Percentiles rank a stretch among this genome's conserved stretches.
These are phyloP conservation scores for Sphecodes monilicornis DNA, from an alignment of 2,888 invertebrate genomes.

Conservation along the genomic window DNA sequence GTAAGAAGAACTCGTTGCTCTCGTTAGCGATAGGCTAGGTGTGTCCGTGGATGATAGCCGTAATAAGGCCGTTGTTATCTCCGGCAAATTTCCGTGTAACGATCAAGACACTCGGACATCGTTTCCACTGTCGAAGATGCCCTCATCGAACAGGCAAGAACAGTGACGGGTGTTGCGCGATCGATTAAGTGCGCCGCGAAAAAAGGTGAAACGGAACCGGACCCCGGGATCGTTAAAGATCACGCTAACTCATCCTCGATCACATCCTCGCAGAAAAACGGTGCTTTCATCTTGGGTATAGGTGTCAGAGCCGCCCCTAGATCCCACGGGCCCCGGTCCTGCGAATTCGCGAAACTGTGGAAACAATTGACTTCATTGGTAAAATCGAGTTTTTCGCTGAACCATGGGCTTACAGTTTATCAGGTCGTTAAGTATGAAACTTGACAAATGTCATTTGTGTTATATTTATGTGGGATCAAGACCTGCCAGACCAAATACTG, in stretches of 20 bases:
- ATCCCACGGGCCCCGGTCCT: neutral
- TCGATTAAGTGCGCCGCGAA: slow-evolving; percentile 44
- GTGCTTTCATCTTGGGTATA: neutral
- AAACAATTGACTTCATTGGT: too few species aligned
- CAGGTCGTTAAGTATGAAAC: too few species aligned
- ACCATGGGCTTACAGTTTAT: too few species aligned
- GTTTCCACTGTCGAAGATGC: slow-evolving; percentile 20
- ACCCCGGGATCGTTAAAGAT: neutral
- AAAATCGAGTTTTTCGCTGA: too few species aligned
- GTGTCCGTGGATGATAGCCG: neutral
- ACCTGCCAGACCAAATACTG: too few species aligned
- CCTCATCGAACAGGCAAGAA: slow-evolving; percentile 18
- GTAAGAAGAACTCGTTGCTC: neutral
- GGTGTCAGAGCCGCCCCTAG: neutral
- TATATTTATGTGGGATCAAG: too few species aligned
- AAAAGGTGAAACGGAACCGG: slow-evolving; percentile 38
- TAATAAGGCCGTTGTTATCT: neutral
- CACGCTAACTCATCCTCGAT: neutral
- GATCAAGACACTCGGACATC: neutral
- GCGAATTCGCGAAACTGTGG: too few species aligned
- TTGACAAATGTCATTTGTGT: too few species aligned
- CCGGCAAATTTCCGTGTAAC: slow-evolving; percentile 28
- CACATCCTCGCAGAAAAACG: neutral
- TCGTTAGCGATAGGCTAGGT: neutral
- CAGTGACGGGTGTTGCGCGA: slow-evolving; percentile 37